A percentile compares a stretch with the other conserved stretches of the same genome.
phyloP scores from a whole-genome alignment of 2,888 invertebrate species.

The Phasia obesa region DNA sequence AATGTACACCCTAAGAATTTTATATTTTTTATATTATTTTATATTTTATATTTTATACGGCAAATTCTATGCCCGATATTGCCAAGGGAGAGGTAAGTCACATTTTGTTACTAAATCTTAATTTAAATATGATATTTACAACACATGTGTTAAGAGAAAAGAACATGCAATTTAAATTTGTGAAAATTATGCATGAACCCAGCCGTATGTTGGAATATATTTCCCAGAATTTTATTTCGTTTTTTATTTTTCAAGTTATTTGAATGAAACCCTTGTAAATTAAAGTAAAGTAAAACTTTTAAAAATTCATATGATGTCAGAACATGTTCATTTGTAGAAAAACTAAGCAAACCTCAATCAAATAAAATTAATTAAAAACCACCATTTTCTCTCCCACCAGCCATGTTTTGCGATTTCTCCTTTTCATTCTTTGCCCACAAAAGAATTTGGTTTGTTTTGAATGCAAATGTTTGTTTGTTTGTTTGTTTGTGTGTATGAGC shows the following conservation, averaged over 20 bases:
- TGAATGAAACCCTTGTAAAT: constrained; percentile 58
- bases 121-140: constrained; percentile 12
- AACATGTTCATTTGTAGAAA: constrained; percentile 20
- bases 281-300: constrained; percentile 49
- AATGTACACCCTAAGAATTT: too few species aligned
- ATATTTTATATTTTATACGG: constrained; percentile 95
- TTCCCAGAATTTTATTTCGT: neutral
- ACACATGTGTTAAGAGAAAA: constrained; percentile 15
- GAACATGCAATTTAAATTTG: constrained; percentile 4
- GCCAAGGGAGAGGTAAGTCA: constrained; percentile 78
- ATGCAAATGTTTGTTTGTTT: constrained; percentile 39
- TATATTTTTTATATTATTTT: too few species aligned
- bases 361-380: constrained; percentile 66
- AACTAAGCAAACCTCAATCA: constrained; percentile 37
- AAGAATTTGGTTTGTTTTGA: constrained; percentile 18
- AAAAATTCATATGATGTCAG: constrained; percentile 39
- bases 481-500: constrained; percentile 19
- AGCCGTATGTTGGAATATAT: neutral
- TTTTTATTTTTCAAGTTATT: neutral
- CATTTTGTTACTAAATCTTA: neutral
- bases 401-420: neutral
- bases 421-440: constrained; percentile 22
- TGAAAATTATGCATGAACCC: neutral
- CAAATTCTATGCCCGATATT: constrained; percentile 87
- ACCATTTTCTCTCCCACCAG: neutral